Evolutionary conservation across 1,140 invertebrate species (phyloP).

Genomic region (Nebria ingens): DNA sequence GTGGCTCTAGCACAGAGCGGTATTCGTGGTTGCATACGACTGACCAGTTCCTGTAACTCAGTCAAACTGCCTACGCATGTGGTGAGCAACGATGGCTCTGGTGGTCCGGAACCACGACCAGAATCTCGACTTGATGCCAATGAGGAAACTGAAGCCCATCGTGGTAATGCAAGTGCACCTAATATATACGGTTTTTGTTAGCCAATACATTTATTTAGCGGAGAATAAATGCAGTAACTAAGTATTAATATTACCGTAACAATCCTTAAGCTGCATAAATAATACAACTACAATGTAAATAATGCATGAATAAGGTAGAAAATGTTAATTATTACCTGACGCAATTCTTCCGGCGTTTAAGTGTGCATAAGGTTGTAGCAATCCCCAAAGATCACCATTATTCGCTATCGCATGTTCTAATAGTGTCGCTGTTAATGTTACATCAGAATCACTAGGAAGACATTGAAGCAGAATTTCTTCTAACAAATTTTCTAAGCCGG

Average conservation of each 20-base stretch:
- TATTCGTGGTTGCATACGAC: constrained; percentile 43
- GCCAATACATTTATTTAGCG: neutral
- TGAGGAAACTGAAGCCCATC: constrained; percentile 72
- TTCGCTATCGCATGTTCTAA: constrained; percentile 77
- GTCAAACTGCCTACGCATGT: constrained; percentile 76
- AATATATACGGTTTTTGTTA: constrained; percentile 13
- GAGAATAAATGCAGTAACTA: neutral
- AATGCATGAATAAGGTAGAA: too few relatives aligned
- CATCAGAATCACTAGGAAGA: constrained; percentile 51
- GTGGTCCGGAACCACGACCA: constrained; percentile 30
- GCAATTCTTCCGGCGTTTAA: constrained; percentile 77
- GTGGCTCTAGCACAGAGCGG: constrained; percentile 56
- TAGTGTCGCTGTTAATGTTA: constrained; percentile 60
- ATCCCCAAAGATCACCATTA: constrained; percentile 78
- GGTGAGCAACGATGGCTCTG: constrained; percentile 65
- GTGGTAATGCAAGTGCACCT: constrained; percentile 71
- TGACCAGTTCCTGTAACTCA: constrained; percentile 65
- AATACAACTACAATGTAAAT: constrained; percentile 10
- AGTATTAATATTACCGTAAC: neutral
- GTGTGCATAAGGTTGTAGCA: constrained; percentile 82
- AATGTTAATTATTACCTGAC: constrained; percentile 56
- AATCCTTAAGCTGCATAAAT: constrained; percentile 1
- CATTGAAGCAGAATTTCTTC: constrained; percentile 76
- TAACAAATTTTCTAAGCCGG: constrained; percentile 77
- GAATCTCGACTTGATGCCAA: constrained; percentile 44